phyloP scores from a whole-genome alignment of 2,797 vertebrate species.

The Protonibea diacanthus region DNA sequence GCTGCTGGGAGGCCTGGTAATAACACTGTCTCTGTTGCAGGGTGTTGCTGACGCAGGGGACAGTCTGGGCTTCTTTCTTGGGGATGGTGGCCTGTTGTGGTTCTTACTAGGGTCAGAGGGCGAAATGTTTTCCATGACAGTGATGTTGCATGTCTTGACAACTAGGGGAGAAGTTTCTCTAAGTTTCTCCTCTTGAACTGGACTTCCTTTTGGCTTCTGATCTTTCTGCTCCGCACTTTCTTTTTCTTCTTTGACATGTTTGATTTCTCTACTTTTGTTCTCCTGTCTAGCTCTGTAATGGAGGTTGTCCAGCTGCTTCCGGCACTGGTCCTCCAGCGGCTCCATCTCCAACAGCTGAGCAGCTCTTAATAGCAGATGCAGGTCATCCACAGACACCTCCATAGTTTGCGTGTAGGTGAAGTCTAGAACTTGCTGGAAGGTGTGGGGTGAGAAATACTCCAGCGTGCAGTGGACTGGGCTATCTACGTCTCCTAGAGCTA shows the following conservation, averaged over 20 bases:
- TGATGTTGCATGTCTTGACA: constrained; percentile 16
- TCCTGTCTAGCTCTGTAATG: constrained; percentile 12
- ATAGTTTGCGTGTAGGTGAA: constrained; percentile 86
- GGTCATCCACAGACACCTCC: constrained; percentile 83
- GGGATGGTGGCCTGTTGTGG: constrained; percentile 16
- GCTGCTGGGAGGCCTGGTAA: constrained; percentile 57
- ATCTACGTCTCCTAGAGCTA: constrained; percentile 60
- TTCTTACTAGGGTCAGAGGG: constrained; percentile 23
- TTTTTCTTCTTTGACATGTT: constrained; percentile 45
- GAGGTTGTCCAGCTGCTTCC: constrained; percentile 68
- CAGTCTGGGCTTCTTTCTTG: constrained; percentile 58
- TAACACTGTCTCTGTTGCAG: constrained; percentile 67
- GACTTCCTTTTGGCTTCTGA: constrained; percentile 4
- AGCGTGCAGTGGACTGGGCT: constrained; percentile 74
- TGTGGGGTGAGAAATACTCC: constrained; percentile 83
- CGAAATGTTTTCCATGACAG: constrained; percentile 29
- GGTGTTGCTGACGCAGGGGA: constrained; percentile 15
- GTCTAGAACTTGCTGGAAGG: constrained; percentile 88
- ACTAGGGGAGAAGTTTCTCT: not conserved
- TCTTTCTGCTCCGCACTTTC: not conserved
- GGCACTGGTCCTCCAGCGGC: constrained; percentile 85
- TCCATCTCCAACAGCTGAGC: constrained; percentile 85
- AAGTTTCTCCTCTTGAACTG: constrained; percentile 14
- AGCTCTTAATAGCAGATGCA: constrained; percentile 82
- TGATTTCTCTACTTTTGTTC: not conserved